These are phyloP conservation scores for Siniperca undulata DNA, from an alignment of 2,797 vertebrate genomes.

Conservation along the genomic window DNA sequence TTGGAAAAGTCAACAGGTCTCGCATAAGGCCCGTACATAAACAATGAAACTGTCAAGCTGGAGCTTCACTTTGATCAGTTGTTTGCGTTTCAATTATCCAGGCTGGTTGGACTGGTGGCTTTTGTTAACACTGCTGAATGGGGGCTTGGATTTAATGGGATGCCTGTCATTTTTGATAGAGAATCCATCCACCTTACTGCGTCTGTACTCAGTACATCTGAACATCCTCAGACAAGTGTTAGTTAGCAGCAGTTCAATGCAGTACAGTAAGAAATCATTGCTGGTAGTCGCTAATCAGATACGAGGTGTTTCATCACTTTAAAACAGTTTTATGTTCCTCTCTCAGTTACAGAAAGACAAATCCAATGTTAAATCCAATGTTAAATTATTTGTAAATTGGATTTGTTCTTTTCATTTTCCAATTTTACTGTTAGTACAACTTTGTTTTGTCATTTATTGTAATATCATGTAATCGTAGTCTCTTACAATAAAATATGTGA, in stretches of 20 bases:
- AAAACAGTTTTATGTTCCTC: background rate
- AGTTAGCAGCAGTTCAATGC: background rate
- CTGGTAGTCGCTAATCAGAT: background rate
- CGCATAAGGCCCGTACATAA: constrained; percentile 78
- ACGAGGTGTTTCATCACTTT: background rate
- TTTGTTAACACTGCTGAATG: constrained; percentile 58
- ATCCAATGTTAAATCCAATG: background rate
- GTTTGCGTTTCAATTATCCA: constrained; percentile 82
- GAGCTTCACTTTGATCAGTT: constrained; percentile 81
- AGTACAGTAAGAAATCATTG: background rate
- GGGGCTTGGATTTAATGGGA: constrained; percentile 60
- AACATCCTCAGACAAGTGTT: constrained; percentile 3
- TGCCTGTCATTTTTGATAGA: constrained; percentile 57
- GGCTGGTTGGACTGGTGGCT: constrained; percentile 58
- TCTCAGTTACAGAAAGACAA: background rate
- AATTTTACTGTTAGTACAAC: background rate
- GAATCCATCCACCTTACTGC: constrained; percentile 39
- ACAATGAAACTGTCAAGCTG: constrained; percentile 80
- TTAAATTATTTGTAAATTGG: background rate
- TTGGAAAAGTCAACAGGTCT: constrained; percentile 87
- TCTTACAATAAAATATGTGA: background rate
- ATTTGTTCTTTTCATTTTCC: background rate
- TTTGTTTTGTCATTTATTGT: background rate
- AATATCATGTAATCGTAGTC: background rate
- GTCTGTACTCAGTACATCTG: background rate